A percentile compares a stretch with the other conserved stretches of the same genome.
Conservation (phyloP, 2,113 vertebrate species). For the Myiagra hebetior region DNA sequence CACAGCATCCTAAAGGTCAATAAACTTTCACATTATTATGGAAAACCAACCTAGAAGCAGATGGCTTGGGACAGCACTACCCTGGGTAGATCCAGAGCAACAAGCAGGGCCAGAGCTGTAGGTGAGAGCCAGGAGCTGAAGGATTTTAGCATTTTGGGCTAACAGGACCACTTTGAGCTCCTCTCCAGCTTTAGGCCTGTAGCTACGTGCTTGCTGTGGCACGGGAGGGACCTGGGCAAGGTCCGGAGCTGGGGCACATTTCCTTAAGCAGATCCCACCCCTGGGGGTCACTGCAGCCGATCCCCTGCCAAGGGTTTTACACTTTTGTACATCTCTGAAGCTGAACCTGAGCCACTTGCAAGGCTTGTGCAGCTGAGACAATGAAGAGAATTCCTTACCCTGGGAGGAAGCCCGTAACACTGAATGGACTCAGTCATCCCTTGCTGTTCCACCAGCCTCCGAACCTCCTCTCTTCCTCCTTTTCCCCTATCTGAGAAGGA, state of each 20-base stretch:
- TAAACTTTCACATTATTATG: background rate
- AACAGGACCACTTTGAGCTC: background rate
- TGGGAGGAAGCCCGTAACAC: background rate
- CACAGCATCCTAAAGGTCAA: conserved; percentile 1
- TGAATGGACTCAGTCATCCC: background rate
- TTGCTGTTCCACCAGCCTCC: conserved; percentile 38
- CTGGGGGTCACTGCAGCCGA: background rate
- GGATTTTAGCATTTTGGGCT: background rate
- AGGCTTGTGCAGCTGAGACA: conserved; percentile 47
- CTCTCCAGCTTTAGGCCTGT: background rate
- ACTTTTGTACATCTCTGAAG: conserved; percentile 16
- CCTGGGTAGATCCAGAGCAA: background rate
- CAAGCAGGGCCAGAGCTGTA: background rate
- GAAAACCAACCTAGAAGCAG: background rate
- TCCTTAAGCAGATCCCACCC: background rate
- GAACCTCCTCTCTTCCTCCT: background rate
- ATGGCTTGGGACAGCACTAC: background rate
- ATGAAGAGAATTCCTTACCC: conserved; percentile 10
- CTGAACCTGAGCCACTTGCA: conserved; percentile 51
- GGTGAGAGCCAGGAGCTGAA: background rate
- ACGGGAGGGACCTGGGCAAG: background rate
- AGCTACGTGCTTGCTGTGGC: background rate
- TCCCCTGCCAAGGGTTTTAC: background rate
- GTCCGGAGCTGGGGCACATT: background rate
- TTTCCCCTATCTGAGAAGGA: conserved; percentile 24